phyloP scores from a whole-genome alignment of 1,140 invertebrate genomes.

The Aphelenchoides fujianensis region DNA sequence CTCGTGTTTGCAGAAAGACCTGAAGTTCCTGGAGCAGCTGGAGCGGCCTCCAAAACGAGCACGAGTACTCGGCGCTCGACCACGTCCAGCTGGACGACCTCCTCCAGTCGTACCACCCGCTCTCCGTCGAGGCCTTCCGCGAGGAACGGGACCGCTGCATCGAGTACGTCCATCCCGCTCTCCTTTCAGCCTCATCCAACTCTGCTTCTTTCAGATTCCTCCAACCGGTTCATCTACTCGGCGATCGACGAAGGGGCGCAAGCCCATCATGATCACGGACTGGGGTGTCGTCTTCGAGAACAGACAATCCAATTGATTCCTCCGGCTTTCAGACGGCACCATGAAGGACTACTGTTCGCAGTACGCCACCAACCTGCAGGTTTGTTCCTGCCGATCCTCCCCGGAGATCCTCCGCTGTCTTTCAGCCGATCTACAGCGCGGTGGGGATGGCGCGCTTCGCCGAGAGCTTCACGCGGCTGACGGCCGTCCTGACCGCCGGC shows the following conservation, averaged over 20 bases:
- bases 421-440: slow-evolving; percentile 59
- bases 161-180: slow-evolving; percentile 15
- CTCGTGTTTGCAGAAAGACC: neutral
- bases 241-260: slow-evolving; percentile 18
- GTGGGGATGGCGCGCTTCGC: slow-evolving; percentile 55
- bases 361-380: slow-evolving; percentile 61
- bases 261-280: slow-evolving; percentile 60
- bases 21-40: slow-evolving; percentile 38
- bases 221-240: slow-evolving; percentile 28
- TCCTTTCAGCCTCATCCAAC: slow-evolving; percentile 14
- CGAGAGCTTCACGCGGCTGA: slow-evolving; percentile 48
- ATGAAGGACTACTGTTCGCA: slow-evolving; percentile 62
- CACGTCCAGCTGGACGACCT: slow-evolving; percentile 30
- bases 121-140: slow-evolving; percentile 34
- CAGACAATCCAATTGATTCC: no score
- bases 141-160: slow-evolving; percentile 38
- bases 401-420: neutral
- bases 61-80: slow-evolving; percentile 16
- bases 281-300: slow-evolving; percentile 33
- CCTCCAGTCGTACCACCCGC: slow-evolving; percentile 44
- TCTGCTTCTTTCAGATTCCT: slow-evolving; percentile 44
- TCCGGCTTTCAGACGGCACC: slow-evolving; percentile 45
- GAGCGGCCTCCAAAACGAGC: neutral
- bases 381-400: slow-evolving; percentile 21
- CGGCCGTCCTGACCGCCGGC: slow-evolving; percentile 58